Percentiles rank a stretch among this genome's conserved stretches.
These are phyloP conservation scores for Protophormia terraenovae DNA, from an alignment of 2,888 invertebrate genomes.

Conservation along the genomic window DNA sequence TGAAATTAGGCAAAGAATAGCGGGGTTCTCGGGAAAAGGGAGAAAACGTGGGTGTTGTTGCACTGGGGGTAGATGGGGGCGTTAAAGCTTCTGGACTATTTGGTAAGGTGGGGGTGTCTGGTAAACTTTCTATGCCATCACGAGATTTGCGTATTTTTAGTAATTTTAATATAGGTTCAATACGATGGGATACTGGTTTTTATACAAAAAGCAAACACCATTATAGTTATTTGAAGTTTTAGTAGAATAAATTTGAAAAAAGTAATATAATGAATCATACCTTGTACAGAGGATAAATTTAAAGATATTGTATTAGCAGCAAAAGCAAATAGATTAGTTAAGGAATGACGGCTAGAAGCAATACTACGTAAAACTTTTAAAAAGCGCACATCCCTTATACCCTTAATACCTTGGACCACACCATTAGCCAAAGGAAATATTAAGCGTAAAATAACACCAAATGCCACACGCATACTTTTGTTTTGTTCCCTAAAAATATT, in stretches of 20 bases:
- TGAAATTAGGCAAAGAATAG: constrained; percentile 61
- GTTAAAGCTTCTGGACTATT: constrained; percentile 14
- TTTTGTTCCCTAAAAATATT: constrained; percentile 71
- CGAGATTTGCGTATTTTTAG: constrained; percentile 78
- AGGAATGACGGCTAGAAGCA: constrained; percentile 77
- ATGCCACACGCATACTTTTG: constrained; percentile 77
- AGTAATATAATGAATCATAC: too few relatives aligned
- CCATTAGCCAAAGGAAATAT: constrained; percentile 79
- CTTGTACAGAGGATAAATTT: constrained; percentile 80
- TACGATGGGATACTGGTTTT: constrained; percentile 77
- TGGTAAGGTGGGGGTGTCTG: constrained; percentile 71
- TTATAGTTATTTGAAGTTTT: not conserved
- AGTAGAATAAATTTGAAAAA: not conserved
- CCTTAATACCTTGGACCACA: constrained; percentile 78
- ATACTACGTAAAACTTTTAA: constrained; percentile 76
- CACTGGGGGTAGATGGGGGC: constrained; percentile 31
- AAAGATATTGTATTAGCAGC: constrained; percentile 80
- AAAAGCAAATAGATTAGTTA: constrained; percentile 79
- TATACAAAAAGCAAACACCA: not conserved
- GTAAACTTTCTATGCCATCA: constrained; percentile 77
- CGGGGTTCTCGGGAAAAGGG: constrained; percentile 70
- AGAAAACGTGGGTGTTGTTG: constrained; percentile 51
- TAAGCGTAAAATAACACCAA: constrained; percentile 79
- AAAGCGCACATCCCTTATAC: constrained; percentile 78
- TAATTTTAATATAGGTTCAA: constrained; percentile 79